Evolutionary conservation across 2,113 vertebrate species (phyloP), one percentile per base, ranked within the genome.

Genomic region (Heptranchias perlo): DNA sequence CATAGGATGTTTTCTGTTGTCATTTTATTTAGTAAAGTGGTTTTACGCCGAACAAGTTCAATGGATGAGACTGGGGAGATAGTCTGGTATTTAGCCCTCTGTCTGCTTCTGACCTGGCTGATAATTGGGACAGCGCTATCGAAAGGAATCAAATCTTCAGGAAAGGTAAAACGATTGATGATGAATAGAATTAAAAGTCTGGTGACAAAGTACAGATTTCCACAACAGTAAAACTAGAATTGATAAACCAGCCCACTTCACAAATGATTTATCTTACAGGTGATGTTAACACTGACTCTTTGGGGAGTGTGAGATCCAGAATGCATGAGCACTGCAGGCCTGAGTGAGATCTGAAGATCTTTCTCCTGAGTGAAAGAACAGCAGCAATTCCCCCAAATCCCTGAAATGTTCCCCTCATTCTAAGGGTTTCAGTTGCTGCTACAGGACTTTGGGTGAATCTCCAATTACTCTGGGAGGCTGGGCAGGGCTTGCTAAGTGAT

Each of bases 71-170:
- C 99, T 0, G 99, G 99, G 44, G 96, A 96, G 14, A 96, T 99
- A 1, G 98, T 99, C 44, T 99, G 99, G 99, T 98, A 99, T 96
- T 96, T 99, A 97, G 99, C 99, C 0, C 98, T 99, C 87, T 99
- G 98, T 96, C 98, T 99, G 67, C 98, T 99, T 96, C 97, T 99
- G 31, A 97, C 98, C 84, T 98, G 99, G 98, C 96, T 98, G 0
- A 96, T 99, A 31, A 98, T 99, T 47, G 98, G 96, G 95, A 98
- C 97, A 25, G 98, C 97, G 0, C 96, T 99, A 49, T 98, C 98
- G 96, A 99, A 98, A 98, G 99, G 99, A 96, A 99, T 99, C 96
- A 99, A 99, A 96, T 99, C 99, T 76, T 99, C 99, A 39, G 99
- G 99, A 84, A 99, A 99, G 98, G 99, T 99, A 97, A 97, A 97